phyloP scores from a whole-genome alignment of 2,797 vertebrate genomes.

The Myioborus miniatus region DNA sequence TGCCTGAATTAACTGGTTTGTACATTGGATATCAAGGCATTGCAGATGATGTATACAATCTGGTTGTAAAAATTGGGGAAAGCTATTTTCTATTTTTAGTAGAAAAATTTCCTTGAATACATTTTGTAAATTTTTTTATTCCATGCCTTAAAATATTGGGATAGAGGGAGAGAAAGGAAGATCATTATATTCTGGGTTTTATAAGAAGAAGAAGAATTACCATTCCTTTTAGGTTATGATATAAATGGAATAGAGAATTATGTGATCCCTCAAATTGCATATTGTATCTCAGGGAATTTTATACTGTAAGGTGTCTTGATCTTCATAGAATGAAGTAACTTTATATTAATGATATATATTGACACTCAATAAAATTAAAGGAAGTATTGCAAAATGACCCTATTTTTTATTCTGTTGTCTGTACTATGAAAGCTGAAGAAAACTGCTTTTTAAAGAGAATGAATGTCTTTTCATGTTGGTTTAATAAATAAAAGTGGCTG shows the following conservation, averaged over 20 bases:
- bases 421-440: not conserved
- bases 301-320: not conserved
- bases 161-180: not conserved
- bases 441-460: not conserved
- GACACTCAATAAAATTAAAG: constrained; percentile 40
- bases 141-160: not conserved
- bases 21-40: not conserved
- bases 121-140: not conserved
- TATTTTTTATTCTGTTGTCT: not conserved
- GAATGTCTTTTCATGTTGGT: not conserved
- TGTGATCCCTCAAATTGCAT: not conserved
- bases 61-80: not conserved
- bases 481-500: not conserved
- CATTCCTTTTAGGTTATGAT: not conserved
- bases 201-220: not conserved
- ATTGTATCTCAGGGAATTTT: constrained; percentile 71
- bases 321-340: not conserved
- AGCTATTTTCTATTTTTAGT: not conserved
- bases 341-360: constrained; percentile 8
- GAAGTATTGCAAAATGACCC: not conserved
- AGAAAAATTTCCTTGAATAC: not conserved
- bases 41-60: not conserved
- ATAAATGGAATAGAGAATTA: not conserved
- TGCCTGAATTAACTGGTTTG: not conserved
- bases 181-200: not conserved